Percentiles rank a stretch among this genome's conserved stretches.
Conservation (phyloP, 1,140 invertebrate genomes). For the Zaprionus camerounensis region DNA sequence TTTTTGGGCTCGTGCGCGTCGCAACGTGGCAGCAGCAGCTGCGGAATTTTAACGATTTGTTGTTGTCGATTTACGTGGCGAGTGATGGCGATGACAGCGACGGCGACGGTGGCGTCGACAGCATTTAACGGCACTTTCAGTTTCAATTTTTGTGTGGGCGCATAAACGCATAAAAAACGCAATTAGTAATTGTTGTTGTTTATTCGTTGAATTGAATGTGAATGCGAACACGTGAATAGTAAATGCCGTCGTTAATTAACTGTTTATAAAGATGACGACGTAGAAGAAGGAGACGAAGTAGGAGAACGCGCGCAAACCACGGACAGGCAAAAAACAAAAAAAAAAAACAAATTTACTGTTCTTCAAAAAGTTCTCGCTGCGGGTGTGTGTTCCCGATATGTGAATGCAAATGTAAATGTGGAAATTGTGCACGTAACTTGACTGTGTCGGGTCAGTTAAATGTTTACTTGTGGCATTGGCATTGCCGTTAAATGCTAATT, state of each 20-base stretch:
- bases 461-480: constrained; percentile 54
- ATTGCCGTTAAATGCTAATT: constrained; percentile 68
- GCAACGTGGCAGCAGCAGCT: constrained; percentile 46
- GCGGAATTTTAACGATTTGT: not conserved
- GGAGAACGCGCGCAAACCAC: not conserved
- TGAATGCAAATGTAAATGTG: constrained; percentile 29
- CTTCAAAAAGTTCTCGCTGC: not conserved
- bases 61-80: constrained; percentile 3
- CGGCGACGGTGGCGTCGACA: constrained; percentile 5
- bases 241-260: constrained; percentile 54
- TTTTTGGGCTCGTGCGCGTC: constrained; percentile 60
- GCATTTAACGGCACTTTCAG: constrained; percentile 11
- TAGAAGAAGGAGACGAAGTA: constrained; percentile 5
- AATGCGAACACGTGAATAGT: constrained; percentile 45
- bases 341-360: not conserved
- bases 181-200: constrained; percentile 6
- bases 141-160: constrained; percentile 20
- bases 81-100: not conserved
- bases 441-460: constrained; percentile 20
- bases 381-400: constrained; percentile 18
- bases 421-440: constrained; percentile 40
- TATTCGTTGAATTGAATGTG: constrained; percentile 37
- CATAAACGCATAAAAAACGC: constrained; percentile 19
- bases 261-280: constrained; percentile 37
- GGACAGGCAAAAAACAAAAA: not conserved